phyloP scores from a whole-genome alignment of 2,113 vertebrate genomes.

The Meriones unguiculatus region DNA sequence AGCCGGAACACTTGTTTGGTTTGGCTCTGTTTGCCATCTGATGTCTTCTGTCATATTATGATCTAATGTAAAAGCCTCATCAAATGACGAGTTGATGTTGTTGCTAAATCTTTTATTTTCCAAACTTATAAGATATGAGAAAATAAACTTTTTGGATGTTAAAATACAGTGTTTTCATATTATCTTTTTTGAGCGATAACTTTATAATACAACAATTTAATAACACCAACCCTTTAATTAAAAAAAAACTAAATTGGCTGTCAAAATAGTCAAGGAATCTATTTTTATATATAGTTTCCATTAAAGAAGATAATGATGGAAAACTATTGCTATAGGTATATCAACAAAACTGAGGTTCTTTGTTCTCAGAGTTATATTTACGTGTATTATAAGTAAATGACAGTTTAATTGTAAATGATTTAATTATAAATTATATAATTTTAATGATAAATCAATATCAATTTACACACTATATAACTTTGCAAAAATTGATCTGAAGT shows the following conservation, averaged over 20 bases:
- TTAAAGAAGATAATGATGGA: neutral
- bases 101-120: neutral
- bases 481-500: neutral
- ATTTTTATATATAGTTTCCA: neutral
- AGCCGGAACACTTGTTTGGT: neutral
- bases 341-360: neutral
- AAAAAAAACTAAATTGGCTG: neutral
- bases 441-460: neutral
- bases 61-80: neutral
- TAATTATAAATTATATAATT: too few species aligned
- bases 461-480: neutral
- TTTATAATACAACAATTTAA: neutral
- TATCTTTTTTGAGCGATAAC: neutral
- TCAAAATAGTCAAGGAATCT: constrained; percentile 16
- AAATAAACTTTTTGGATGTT: neutral
- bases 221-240: neutral
- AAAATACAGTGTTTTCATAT: neutral
- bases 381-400: neutral
- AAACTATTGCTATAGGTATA: neutral
- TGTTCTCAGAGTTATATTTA: neutral
- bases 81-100: neutral
- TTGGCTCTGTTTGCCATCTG: neutral
- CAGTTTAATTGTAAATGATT: too few species aligned
- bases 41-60: neutral
- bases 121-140: neutral